Evolutionary conservation across 2,888 invertebrate species (phyloP), one percentile per base, ranked within the genome.

Genomic region (Criorhina ranunculi): DNA sequence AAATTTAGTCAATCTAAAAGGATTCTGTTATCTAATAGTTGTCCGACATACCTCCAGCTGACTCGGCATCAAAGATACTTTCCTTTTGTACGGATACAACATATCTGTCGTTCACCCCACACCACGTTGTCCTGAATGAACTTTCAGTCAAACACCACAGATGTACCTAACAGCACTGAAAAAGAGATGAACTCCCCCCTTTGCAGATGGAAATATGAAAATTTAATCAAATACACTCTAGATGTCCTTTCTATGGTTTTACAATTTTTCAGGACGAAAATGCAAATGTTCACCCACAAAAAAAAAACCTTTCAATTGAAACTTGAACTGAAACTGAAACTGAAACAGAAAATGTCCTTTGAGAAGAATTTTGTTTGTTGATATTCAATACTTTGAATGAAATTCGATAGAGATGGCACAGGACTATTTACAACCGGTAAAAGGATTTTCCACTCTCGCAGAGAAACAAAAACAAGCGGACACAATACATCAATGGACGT

Each of bases 161-260:
- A 17, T 17, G 17, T n/a, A 9, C 7, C 9, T 31, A n/a, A n/a
- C n/a, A n/a, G 15, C 55, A 37, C 19, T n/a, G n/a, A 57, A 9
- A 9, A 4, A 24, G 11, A 24, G 2, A 9, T 9, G 19, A 33
- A 35, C 46, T 35, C 33, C 19, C 19, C 7, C 17, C 33, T 42
- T 53, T 53, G 37, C 44, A 5, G 33, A 37, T 37, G 51, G 24
- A 72, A 82, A 72, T 82, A 82, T 82, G 59, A 72, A 82, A 82
- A 70, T 64, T 72, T 77, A 77, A 82, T 82, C 70, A 77, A 82
- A 66, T 51, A 59, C 5, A 33, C 33, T 29, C 24, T 11, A 11
- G 1, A 5, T 11, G 1, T 17, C 17, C 17, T 24, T 24, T 24
- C 0, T 8, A 15, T 5, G 35, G 24, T 42, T 60, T 17, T 49